Evolutionary conservation across 1,140 invertebrate species (phyloP).

Genomic region (Thalassaphorura encarpata): DNA sequence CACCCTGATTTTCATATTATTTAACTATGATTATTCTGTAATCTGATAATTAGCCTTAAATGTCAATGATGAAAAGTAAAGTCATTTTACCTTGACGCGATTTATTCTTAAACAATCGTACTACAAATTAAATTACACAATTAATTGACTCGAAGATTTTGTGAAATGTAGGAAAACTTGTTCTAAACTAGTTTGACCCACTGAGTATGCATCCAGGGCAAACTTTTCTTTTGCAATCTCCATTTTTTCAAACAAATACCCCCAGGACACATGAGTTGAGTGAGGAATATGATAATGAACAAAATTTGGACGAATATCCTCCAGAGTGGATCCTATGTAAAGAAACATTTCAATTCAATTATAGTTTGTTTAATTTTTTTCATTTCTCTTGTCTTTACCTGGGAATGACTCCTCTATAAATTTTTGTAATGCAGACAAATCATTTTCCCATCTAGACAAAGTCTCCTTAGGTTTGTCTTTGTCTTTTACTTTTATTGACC

Average conservation of each 20-base stretch:
- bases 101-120: no score
- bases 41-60: no score
- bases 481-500: conserved; percentile 11
- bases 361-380: neutral
- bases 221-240: conserved; percentile 47
- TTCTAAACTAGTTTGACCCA: conserved; percentile 71
- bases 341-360: neutral
- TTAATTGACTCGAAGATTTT: no score
- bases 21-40: no score
- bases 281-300: conserved; percentile 59
- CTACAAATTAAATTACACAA: no score
- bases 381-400: conserved; percentile 1
- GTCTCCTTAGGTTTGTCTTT: conserved; percentile 1
- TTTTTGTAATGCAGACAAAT: conserved; percentile 19
- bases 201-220: conserved; percentile 67
- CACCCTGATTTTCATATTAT: no score
- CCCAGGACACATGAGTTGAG: conserved; percentile 51
- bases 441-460: conserved; percentile 32
- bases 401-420: conserved; percentile 27
- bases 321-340: conserved; percentile 16
- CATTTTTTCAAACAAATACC: conserved; percentile 61
- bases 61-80: no score
- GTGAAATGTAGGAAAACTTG: conserved; percentile 46
- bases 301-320: conserved; percentile 42
- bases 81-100: no score